Conservation (phyloP, 2,113 vertebrate species). For the Clarias macrocephalus region DNA sequence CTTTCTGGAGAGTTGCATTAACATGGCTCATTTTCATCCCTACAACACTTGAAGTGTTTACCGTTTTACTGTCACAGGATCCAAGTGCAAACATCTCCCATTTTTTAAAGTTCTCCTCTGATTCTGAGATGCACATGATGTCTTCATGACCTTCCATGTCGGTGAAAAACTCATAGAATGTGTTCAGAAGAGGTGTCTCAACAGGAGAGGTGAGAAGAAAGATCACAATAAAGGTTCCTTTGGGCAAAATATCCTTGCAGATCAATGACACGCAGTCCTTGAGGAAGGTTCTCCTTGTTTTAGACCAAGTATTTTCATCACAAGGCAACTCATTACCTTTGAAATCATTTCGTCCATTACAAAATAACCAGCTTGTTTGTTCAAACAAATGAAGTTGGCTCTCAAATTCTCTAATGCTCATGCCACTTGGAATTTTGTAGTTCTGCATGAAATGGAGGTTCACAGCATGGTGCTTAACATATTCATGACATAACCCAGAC, state of each 20-base stretch:
- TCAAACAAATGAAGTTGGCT: conserved; percentile 72
- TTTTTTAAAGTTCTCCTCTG: conserved; percentile 65
- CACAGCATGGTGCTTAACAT: conserved; percentile 66
- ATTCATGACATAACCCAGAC: conserved; percentile 73
- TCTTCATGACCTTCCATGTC: conserved; percentile 79
- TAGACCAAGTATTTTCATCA: conserved; percentile 79
- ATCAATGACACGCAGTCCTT: conserved; percentile 74
- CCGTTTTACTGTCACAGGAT: conserved; percentile 66
- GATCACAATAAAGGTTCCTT: conserved; percentile 73
- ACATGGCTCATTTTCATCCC: conserved; percentile 80
- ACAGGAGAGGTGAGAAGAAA: conserved; percentile 75
- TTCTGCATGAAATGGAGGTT: conserved; percentile 74
- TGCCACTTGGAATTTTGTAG: conserved; percentile 64
- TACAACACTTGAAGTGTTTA: conserved; percentile 71
- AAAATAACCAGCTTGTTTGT: conserved; percentile 85
- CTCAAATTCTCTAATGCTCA: conserved; percentile 59
- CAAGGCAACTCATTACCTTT: conserved; percentile 68
- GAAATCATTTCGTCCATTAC: conserved; percentile 78
- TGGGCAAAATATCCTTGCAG: conserved; percentile 76
- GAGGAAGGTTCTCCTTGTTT: conserved; percentile 71
- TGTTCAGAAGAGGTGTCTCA: conserved; percentile 74
- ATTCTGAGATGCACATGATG: conserved; percentile 78
- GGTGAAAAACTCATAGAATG: conserved; percentile 79
- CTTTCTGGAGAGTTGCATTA: conserved; percentile 71
- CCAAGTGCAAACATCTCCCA: conserved; percentile 72